These are phyloP conservation scores for Dasysyrphus albostriatus DNA, from an alignment of 2,888 invertebrate genomes.

Conservation along the genomic window DNA sequence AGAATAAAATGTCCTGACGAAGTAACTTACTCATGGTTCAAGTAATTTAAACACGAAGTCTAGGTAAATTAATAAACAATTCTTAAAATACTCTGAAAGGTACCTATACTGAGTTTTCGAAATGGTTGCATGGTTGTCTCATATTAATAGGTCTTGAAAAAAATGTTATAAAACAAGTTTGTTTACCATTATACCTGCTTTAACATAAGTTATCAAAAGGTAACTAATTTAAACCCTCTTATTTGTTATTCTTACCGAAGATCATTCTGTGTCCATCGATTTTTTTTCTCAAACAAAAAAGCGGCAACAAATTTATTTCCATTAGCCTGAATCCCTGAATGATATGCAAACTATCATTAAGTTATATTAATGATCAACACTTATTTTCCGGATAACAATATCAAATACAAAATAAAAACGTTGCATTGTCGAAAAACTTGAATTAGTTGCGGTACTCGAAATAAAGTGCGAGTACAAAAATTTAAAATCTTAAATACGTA, in stretches of 20 bases:
- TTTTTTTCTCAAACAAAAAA: neutral
- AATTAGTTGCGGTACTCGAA: constrained; percentile 70
- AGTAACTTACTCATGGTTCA: neutral
- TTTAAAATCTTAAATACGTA: constrained; percentile 48
- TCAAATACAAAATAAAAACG: neutral
- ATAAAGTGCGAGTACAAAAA: neutral
- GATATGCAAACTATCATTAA: constrained; percentile 59
- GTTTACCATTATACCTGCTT: neutral
- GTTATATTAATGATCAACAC: constrained; percentile 58
- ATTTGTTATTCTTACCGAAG: neutral
- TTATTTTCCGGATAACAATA: constrained; percentile 51
- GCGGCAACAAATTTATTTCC: neutral
- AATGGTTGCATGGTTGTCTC: too few relatives aligned
- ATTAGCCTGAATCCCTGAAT: neutral
- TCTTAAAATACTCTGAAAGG: too few relatives aligned
- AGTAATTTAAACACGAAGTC: too few relatives aligned
- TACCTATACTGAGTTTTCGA: too few relatives aligned
- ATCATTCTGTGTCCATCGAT: neutral
- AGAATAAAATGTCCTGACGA: neutral
- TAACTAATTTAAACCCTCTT: neutral
- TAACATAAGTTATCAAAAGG: neutral
- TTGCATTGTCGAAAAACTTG: constrained; percentile 56
- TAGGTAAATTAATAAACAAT: too few relatives aligned
- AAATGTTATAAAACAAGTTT: neutral
- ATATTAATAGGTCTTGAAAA: too few relatives aligned